These are phyloP conservation scores for Popillia japonica DNA, from an alignment of 1,140 invertebrate genomes.

Conservation along the genomic window DNA sequence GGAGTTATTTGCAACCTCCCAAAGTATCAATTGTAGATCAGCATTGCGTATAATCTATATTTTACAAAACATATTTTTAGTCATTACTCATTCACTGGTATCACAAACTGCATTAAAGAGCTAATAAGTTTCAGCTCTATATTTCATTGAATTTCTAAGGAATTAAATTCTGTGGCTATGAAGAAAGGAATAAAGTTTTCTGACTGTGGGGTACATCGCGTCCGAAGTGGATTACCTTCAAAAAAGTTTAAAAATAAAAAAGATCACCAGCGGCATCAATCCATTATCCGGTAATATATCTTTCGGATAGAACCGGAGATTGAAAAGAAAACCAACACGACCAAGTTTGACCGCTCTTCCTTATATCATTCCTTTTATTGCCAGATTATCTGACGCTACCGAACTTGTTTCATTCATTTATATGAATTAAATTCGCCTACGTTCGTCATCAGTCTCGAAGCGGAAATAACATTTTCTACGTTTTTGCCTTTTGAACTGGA, in stretches of 20 bases:
- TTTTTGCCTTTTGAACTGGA: not conserved
- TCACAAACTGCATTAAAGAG: too few relatives aligned
- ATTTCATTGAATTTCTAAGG: too few relatives aligned
- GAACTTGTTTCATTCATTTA: constrained; percentile 3
- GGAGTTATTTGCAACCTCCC: too few relatives aligned
- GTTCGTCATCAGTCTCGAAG: not conserved
- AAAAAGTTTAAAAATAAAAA: constrained; percentile 7
- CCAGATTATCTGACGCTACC: not conserved
- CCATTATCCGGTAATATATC: constrained; percentile 10
- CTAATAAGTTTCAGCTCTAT: too few relatives aligned
- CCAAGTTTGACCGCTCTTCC: not conserved
- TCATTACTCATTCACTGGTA: not conserved
- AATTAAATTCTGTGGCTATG: too few relatives aligned
- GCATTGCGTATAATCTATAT: not conserved
- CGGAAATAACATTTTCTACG: not conserved
- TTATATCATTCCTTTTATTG: not conserved
- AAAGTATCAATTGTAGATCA: not conserved
- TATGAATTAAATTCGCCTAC: not conserved
- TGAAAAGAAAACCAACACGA: not conserved
- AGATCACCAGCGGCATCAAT: not conserved
- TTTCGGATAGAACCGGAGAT: not conserved
- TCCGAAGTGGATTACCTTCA: not conserved
- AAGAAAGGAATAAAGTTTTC: not conserved
- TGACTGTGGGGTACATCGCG: not conserved
- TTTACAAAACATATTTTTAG: not conserved